Evolutionary conservation across 2,888 invertebrate genomes (phyloP).

Genomic region (Entomobrya proxima): DNA sequence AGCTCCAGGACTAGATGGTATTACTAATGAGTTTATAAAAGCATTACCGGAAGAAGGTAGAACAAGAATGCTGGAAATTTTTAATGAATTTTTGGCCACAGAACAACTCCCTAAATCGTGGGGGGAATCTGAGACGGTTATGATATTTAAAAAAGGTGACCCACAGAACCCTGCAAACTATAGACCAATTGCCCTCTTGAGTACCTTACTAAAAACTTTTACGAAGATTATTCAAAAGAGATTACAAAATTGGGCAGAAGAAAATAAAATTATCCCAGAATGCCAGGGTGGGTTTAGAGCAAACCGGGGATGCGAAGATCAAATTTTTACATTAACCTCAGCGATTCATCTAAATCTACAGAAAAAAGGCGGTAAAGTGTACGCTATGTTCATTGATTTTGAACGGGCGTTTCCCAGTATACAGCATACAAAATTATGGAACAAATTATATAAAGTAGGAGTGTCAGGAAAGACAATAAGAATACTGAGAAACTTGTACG

Average conservation of each 20-base stretch:
- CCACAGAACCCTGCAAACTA: constrained; percentile 55
- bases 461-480: constrained; percentile 51
- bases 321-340: constrained; percentile 52
- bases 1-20: constrained; percentile 61
- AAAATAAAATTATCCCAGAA: constrained; percentile 54
- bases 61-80: background rate
- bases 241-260: constrained; percentile 48
- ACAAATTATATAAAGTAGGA: constrained; percentile 42
- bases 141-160: constrained; percentile 67
- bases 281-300: constrained; percentile 60
- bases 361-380: constrained; percentile 43
- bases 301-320: constrained; percentile 52
- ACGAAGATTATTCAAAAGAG: constrained; percentile 59
- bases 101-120: constrained; percentile 44
- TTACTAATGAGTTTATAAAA: constrained; percentile 64
- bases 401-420: constrained; percentile 59
- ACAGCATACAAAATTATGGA: constrained; percentile 50
- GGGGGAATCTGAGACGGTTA: constrained; percentile 38
- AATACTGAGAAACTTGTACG: constrained; percentile 50
- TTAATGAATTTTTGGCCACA: constrained; percentile 35
- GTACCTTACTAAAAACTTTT: constrained; percentile 54
- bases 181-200: constrained; percentile 57
- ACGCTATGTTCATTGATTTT: constrained; percentile 68
- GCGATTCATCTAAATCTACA: constrained; percentile 16
- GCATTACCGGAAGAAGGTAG: background rate